Evolutionary conservation across 2,888 invertebrate genomes (phyloP).

Genomic region (Athrips mouffetella): DNA sequence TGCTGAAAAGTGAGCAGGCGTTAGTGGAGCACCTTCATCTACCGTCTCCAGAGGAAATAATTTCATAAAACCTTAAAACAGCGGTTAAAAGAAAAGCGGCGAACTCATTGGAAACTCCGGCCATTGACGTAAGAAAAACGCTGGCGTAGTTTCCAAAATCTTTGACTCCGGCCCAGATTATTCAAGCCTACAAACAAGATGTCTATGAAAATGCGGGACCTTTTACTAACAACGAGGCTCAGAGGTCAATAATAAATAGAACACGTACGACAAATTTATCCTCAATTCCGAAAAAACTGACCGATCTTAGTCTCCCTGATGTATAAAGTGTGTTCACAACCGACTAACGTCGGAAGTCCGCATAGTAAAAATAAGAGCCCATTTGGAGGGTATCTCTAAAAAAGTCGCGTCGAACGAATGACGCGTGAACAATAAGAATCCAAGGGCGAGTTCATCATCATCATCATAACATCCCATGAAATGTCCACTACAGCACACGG

Average conservation of each 20-base stretch:
- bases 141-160: too few species aligned
- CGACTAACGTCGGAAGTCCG: too few species aligned
- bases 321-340: too few species aligned
- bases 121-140: too few species aligned
- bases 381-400: too few species aligned
- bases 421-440: too few species aligned
- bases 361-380: too few species aligned
- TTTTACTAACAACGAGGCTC: slow-evolving; percentile 7
- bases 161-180: slow-evolving; percentile 2
- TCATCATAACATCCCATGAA: too few species aligned
- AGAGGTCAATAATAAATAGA: neutral
- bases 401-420: too few species aligned
- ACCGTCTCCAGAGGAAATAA: slow-evolving; percentile 3
- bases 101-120: neutral
- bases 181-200: slow-evolving; percentile 6
- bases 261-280: neutral
- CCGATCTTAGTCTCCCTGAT: neutral
- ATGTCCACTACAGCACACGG: too few species aligned
- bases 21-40: slow-evolving; percentile 5
- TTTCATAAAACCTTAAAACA: neutral
- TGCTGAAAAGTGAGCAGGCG: neutral
- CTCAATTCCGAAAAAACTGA: neutral
- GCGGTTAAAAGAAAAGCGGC: neutral
- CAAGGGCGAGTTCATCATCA: too few species aligned
- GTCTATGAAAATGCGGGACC: slow-evolving; percentile 1